phyloP scores from a whole-genome alignment of 2,113 vertebrate species.

The Lepus timidus region DNA sequence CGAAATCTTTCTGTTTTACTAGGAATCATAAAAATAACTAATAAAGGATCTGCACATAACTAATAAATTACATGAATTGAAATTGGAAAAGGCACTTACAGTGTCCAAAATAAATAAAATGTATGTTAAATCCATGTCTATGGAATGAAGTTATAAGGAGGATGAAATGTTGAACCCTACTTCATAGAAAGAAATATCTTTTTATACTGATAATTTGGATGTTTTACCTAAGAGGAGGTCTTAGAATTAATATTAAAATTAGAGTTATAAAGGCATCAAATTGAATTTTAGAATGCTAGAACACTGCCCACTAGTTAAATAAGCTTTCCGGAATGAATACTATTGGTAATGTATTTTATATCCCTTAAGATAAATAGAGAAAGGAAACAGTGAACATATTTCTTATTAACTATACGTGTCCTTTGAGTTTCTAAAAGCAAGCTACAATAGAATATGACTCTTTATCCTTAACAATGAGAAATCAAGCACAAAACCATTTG shows the following conservation, averaged over 20 bases:
- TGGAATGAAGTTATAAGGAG: not conserved
- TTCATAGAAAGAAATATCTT: constrained; percentile 7
- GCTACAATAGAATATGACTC: constrained; percentile 12
- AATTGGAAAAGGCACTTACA: not conserved
- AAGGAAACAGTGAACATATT: not conserved
- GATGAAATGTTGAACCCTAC: not conserved
- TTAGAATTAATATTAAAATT: constrained; percentile 37
- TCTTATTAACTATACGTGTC: not conserved
- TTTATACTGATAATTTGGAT: constrained; percentile 2
- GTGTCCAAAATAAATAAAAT: not conserved
- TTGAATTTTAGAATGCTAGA: constrained; percentile 53
- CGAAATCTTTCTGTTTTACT: not conserved
- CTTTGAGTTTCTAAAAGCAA: constrained; percentile 35
- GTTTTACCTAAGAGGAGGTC: not conserved
- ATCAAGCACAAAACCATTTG: constrained; percentile 16
- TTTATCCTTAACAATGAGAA: constrained; percentile 20
- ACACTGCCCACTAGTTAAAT: constrained; percentile 17
- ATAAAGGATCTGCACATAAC: not conserved
- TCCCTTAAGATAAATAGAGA: not conserved
- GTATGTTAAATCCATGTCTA: not conserved
- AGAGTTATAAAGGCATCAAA: constrained; percentile 28
- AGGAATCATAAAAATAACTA: not conserved
- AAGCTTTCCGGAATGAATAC: constrained; percentile 52
- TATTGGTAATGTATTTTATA: constrained; percentile 9
- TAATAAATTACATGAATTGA: not conserved